A percentile compares a stretch with the other conserved stretches of the same genome.
phyloP scores from a whole-genome alignment of 2,797 vertebrate species.

The Carduelis carduelis region DNA sequence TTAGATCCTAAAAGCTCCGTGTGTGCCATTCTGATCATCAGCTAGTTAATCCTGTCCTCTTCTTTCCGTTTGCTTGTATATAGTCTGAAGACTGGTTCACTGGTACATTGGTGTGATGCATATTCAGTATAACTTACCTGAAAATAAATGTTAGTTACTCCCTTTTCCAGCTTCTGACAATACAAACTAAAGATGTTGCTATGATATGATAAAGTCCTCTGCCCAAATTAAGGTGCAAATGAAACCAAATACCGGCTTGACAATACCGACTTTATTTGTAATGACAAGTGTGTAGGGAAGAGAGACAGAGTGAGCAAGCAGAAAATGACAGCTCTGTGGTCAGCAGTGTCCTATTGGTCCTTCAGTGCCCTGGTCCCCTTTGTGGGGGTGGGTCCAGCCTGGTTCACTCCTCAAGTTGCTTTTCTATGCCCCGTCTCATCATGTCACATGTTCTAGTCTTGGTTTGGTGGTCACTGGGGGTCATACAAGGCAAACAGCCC shows the following conservation, averaged over 20 bases:
- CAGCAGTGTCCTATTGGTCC: not conserved
- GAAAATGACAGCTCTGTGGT: fast-evolving
- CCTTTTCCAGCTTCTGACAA: not conserved
- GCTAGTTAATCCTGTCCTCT: not conserved
- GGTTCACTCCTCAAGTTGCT: fast-evolving
- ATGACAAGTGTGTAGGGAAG: fast-evolving
- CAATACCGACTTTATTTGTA: not conserved
- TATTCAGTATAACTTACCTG: not conserved
- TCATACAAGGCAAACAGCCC: not conserved
- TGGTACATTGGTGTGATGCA: fast-evolving
- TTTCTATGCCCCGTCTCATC: fast-evolving
- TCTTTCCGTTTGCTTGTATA: not conserved
- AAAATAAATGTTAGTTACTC: not conserved
- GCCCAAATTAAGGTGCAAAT: not conserved
- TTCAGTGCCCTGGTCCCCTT: not conserved
- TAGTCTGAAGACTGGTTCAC: not conserved
- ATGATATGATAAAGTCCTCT: not conserved
- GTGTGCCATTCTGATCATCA: not conserved
- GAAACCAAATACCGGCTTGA: not conserved
- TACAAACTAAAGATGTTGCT: not conserved
- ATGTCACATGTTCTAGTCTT: not conserved
- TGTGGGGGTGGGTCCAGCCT: not conserved
- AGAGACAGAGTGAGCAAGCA: not conserved
- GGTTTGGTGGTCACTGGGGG: not conserved
- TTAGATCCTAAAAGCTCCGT: not conserved